Conservation (phyloP, 2,113 vertebrate species). For the Phoxinus phoxinus region DNA sequence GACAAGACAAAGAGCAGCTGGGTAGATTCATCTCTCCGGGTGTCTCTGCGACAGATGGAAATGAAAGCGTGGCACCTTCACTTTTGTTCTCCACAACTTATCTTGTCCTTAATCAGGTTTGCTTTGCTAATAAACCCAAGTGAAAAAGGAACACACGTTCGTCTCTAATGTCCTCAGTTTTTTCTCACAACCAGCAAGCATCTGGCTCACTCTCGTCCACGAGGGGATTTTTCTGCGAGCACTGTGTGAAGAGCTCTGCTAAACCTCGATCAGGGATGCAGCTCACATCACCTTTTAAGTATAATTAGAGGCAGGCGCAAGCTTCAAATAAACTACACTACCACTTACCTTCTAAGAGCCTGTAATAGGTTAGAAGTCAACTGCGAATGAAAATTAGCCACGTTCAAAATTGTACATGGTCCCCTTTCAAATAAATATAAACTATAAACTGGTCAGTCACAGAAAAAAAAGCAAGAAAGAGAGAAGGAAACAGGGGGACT, state of each 20-base stretch:
- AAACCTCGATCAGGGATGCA: conserved; percentile 71
- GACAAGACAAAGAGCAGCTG: conserved; percentile 67
- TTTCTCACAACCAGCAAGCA: conserved; percentile 36
- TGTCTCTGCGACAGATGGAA: conserved; percentile 70
- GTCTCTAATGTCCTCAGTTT: conserved; percentile 24
- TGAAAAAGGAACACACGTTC: conserved; percentile 19
- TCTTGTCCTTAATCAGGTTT: conserved; percentile 63
- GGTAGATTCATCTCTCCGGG: conserved; percentile 66
- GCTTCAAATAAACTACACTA: conserved; percentile 66
- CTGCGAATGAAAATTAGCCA: too few relatives aligned
- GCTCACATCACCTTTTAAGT: conserved; percentile 71
- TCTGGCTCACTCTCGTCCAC: conserved; percentile 8
- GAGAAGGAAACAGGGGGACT: not conserved
- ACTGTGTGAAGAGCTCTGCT: conserved; percentile 54
- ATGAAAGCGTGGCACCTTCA: conserved; percentile 64
- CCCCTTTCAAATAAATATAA: too few relatives aligned
- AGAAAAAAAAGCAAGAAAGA: not conserved
- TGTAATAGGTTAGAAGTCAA: conserved; percentile 23
- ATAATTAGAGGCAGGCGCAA: conserved; percentile 69
- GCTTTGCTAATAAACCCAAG: conserved; percentile 60
- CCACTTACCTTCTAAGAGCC: not conserved
- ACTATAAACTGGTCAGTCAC: not conserved
- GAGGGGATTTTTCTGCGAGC: conserved; percentile 9
- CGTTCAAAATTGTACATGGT: too few relatives aligned
- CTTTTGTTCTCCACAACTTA: conserved; percentile 59